Base-by-base conservation (phyloP, 2,113 vertebrate genomes). In the Orthonyx spaldingii region DNA sequence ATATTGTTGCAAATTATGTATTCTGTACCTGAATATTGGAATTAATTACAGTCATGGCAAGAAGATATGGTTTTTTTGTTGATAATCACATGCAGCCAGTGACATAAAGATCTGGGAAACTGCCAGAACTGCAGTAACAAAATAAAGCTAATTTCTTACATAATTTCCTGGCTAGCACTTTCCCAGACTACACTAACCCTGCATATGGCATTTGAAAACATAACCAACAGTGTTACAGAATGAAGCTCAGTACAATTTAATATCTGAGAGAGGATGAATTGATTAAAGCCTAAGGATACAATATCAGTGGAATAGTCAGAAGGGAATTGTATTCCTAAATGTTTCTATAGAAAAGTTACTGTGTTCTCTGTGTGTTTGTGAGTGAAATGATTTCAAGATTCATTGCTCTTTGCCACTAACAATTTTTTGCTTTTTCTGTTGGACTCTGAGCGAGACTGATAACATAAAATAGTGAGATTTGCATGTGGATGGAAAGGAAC, bases 141-240 rank as follows among this genome's bases (percentile, higher is more conserved):
- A 84, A n/a, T 47, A 56, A 64, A 42, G 63, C 13, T 76, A 14
- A 35, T 65, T 91, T 81, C 74, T 84, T 77, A n/a, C 24, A 27
- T 65, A 30, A 71, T 72, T 95, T 93, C 90, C 63, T 78, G 63
- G 28, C 32, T 57, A 49, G 59, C n/a, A 32, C 63, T 90, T 82
- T 72, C 61, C 42, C 59, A 72, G 83, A 66, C 66, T 44, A 15
- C 88, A 19, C 32, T 78, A 46, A 89, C 78, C 23, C 18, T 57
- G 68, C 3, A 1, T 8, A 3, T 4, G 39, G 32, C 10, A 18
- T 77, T 55, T 2, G 2, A 57, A 82, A 84, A 19, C 23, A 9
- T 59, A 42, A 35, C 46, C 22, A 68, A 22, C 7, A 61, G 20
- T 0, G 0, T 57, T 37, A 53, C 20, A 49, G 79, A 79, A 82